phyloP scores from a whole-genome alignment of 2,113 vertebrate species.

The Seriola aureovittata region DNA sequence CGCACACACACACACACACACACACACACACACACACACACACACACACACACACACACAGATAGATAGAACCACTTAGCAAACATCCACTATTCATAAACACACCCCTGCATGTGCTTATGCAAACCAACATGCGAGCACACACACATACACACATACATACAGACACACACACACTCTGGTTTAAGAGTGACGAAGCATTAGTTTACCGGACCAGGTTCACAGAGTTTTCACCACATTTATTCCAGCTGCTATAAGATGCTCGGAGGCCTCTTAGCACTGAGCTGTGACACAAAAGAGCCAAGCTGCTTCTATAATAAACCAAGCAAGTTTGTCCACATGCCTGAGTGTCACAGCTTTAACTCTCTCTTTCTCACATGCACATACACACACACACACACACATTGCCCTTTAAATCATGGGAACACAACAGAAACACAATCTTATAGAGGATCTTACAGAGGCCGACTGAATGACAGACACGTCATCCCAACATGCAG shows the following conservation, averaged over 20 bases:
- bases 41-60: background rate
- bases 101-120: constrained; percentile 14
- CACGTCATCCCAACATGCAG: constrained; percentile 28
- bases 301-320: background rate
- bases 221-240: constrained; percentile 14
- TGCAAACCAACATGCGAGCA: constrained; percentile 4
- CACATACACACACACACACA: constrained; percentile 9
- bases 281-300: constrained; percentile 31
- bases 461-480: background rate
- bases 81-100: constrained; percentile 20
- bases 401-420: constrained; percentile 1
- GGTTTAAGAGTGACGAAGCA: constrained; percentile 52
- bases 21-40: constrained; percentile 24
- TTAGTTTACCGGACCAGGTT: constrained; percentile 40
- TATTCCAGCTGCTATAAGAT: background rate
- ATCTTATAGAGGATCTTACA: constrained; percentile 4
- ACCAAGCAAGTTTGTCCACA: constrained; percentile 65
- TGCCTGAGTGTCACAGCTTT: constrained; percentile 35
- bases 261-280: constrained; percentile 1
- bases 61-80: constrained; percentile 17
- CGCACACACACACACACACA: constrained; percentile 22
- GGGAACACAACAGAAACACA: constrained; percentile 3
- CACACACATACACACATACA: constrained; percentile 1
- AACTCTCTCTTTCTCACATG: constrained; percentile 16
- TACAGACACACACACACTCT: background rate